Evolutionary conservation across 2,797 vertebrate genomes (phyloP).

Genomic region (Orestias chungarensis): DNA sequence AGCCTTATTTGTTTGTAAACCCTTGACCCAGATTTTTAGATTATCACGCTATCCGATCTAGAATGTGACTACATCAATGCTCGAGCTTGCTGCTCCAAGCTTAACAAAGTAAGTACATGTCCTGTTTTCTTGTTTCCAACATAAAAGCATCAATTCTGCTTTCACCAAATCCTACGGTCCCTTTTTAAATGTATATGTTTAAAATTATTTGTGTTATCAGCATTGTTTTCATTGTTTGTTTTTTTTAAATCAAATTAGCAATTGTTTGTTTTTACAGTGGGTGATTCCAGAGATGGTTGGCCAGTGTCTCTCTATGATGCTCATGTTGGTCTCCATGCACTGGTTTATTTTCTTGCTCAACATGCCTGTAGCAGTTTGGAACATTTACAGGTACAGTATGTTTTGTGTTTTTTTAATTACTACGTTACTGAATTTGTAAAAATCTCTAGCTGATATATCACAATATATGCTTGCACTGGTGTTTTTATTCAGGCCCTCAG

Average conservation of each 20-base stretch:
- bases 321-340: conserved; percentile 95
- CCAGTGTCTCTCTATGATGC: conserved; percentile 87
- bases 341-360: conserved; percentile 99
- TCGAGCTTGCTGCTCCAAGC: conserved; percentile 95
- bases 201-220: not conserved
- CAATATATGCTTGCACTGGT: not conserved
- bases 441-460: not conserved
- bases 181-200: not conserved
- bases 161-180: not conserved
- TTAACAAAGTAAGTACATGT: conserved; percentile 89
- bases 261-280: conserved; percentile 78
- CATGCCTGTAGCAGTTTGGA: conserved; percentile 93
- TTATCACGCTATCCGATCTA: conserved; percentile 96
- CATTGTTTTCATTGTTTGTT: not conserved
- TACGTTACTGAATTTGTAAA: not conserved
- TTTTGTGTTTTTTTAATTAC: too few species aligned
- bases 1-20: not conserved
- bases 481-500: not conserved
- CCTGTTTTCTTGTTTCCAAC: not conserved
- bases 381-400: conserved; percentile 87
- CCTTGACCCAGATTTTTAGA: conserved; percentile 86
- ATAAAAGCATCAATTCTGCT: not conserved
- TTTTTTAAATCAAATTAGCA: not conserved
- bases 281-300: conserved; percentile 92
- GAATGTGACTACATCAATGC: conserved; percentile 99